Evolutionary conservation across 2,113 vertebrate species (phyloP).

Genomic region (Vimba vimba): DNA sequence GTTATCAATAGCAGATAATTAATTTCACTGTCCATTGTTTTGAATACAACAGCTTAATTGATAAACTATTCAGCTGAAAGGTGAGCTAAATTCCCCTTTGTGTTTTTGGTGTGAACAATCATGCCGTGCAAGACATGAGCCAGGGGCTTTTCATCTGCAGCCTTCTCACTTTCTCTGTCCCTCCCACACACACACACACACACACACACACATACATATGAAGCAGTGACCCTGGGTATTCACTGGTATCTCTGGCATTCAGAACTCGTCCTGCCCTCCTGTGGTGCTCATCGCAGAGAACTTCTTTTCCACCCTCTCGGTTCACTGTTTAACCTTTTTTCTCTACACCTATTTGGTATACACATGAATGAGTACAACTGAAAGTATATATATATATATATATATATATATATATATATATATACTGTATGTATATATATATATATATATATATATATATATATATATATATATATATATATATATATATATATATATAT

Average conservation of each 20-base stretch:
- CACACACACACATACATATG: not conserved
- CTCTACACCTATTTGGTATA: not conserved
- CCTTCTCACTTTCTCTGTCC: conserved; percentile 11
- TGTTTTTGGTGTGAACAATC: conserved; percentile 9
- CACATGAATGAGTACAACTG: not conserved
- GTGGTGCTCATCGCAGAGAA: not conserved
- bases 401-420: no score
- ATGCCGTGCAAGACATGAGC: not conserved
- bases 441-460: no score
- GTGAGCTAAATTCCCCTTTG: conserved; percentile 9
- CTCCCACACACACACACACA: not conserved
- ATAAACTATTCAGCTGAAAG: conserved; percentile 20
- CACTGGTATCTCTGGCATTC: conserved; percentile 13
- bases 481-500: no score
- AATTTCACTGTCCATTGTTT: not conserved
- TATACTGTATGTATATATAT: no score
- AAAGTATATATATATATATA: no score
- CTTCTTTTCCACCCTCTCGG: not conserved
- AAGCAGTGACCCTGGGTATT: not conserved
- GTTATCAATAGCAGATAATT: not conserved
- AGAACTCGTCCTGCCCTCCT: conserved; percentile 7
- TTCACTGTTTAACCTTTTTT: not conserved
- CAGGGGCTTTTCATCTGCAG: not conserved
- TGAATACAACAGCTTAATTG: not conserved
- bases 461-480: no score